Evolutionary conservation across 2,888 invertebrate genomes (phyloP).

Genomic region (Hipparchia sbordonii): DNA sequence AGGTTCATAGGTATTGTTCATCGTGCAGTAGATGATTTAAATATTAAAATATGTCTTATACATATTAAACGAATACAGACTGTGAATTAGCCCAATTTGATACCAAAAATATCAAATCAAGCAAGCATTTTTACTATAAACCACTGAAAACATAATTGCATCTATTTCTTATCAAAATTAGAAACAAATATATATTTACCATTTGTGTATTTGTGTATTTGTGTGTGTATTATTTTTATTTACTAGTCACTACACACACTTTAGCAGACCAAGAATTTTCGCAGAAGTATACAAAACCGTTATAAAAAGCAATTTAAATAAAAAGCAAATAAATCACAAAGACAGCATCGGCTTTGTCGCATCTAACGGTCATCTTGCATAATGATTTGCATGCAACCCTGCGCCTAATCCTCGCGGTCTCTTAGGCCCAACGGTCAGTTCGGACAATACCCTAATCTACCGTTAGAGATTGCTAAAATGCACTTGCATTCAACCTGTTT

Average conservation of each 20-base stretch:
- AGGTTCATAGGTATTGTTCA: background rate
- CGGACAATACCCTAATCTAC: conserved; percentile 48
- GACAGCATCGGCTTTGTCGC: conserved; percentile 46
- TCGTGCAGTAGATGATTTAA: background rate
- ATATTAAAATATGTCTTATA: background rate
- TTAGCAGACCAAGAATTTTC: background rate
- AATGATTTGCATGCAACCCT: conserved; percentile 65
- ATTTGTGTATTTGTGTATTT: no score
- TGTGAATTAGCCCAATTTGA: no score
- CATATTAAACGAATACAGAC: no score
- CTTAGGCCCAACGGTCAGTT: conserved; percentile 55
- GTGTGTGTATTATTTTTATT: no score
- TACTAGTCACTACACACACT: no score
- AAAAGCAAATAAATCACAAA: conserved; percentile 44
- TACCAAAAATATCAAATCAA: no score
- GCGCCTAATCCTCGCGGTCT: conserved; percentile 49
- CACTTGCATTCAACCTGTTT: conserved; percentile 69
- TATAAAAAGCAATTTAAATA: conserved; percentile 35
- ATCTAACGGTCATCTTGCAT: conserved; percentile 58
- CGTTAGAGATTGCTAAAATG: conserved; percentile 62
- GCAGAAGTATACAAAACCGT: conserved; percentile 21
- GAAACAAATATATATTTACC: no score
- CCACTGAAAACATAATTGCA: no score
- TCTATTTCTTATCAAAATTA: no score
- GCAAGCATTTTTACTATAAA: no score